Evolutionary conservation across 2,113 vertebrate genomes (phyloP).

Genomic region (Barbus barbus): DNA sequence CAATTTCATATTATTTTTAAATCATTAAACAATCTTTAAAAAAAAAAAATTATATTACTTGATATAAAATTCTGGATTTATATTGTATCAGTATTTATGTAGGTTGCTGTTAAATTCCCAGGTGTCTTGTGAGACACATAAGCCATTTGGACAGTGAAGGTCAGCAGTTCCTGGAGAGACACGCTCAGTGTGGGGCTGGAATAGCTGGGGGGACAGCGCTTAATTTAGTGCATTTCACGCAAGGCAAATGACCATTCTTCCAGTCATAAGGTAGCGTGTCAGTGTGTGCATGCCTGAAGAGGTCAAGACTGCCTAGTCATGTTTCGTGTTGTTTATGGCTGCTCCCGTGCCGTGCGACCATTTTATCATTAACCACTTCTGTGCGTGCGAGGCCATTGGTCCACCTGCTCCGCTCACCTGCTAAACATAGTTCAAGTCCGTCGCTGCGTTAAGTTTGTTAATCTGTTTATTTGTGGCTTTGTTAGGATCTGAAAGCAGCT

Average conservation of each 20-base stretch:
- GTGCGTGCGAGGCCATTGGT: neutral
- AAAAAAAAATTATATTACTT: no score
- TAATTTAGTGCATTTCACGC: conserved; percentile 46
- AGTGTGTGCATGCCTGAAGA: conserved; percentile 26
- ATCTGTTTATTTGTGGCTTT: neutral
- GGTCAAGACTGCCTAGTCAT: neutral
- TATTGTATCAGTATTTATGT: neutral
- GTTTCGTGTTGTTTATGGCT: conserved; percentile 23
- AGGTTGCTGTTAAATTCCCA: neutral
- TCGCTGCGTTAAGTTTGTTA: conserved; percentile 1
- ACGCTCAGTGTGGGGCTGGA: neutral
- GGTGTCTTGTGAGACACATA: neutral
- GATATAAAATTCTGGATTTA: no score
- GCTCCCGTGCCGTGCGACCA: neutral
- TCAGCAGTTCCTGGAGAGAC: no score
- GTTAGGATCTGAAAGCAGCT: neutral
- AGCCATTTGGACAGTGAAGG: no score
- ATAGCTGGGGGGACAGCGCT: conserved; percentile 42
- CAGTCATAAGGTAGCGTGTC: conserved; percentile 22
- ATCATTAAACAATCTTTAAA: no score
- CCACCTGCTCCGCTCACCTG: conserved; percentile 18
- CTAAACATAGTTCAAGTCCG: conserved; percentile 32
- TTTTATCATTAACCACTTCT: conserved; percentile 1
- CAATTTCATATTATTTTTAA: no score
- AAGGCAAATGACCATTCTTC: conserved; percentile 7